These are phyloP conservation scores for Koerneria pararmatus DNA, from an alignment of 2,888 invertebrate species.

Conservation along the genomic window DNA sequence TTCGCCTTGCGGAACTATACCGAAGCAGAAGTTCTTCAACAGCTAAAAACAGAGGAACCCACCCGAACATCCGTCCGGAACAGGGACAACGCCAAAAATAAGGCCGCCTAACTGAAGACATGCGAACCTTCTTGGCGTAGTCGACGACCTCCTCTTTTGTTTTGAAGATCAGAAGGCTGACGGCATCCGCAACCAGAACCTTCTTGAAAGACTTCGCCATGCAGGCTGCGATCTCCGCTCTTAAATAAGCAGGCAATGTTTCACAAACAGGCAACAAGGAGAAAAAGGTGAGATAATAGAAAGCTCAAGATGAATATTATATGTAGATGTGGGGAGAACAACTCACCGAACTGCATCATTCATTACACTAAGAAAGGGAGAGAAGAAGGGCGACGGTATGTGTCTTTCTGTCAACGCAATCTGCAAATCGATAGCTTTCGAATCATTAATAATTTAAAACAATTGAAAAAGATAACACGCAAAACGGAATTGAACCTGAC, in stretches of 20 bases:
- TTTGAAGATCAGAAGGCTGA: slow-evolving; percentile 79
- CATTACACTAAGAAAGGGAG: slow-evolving; percentile 91
- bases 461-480: too few species aligned
- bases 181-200: slow-evolving; percentile 77
- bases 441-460: too few species aligned
- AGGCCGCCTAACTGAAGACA: background rate
- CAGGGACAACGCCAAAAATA: background rate
- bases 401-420: slow-evolving; percentile 84
- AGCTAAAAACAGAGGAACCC: too few species aligned
- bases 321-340: background rate
- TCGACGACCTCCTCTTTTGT: slow-evolving; percentile 69
- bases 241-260: slow-evolving; percentile 31
- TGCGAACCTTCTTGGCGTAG: slow-evolving; percentile 74
- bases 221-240: slow-evolving; percentile 88
- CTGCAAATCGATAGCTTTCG: slow-evolving; percentile 12
- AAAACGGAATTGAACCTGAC: too few species aligned
- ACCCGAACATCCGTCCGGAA: too few species aligned
- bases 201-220: slow-evolving; percentile 92
- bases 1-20: too few species aligned
- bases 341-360: slow-evolving; percentile 80
- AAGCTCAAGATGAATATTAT: background rate
- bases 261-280: slow-evolving; percentile 16
- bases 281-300: slow-evolving; percentile 20
- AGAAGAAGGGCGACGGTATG: slow-evolving; percentile 91
- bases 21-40: too few species aligned